Base-by-base conservation (phyloP, 1,140 invertebrate genomes). In the Leptinotarsa defecta region DNA sequence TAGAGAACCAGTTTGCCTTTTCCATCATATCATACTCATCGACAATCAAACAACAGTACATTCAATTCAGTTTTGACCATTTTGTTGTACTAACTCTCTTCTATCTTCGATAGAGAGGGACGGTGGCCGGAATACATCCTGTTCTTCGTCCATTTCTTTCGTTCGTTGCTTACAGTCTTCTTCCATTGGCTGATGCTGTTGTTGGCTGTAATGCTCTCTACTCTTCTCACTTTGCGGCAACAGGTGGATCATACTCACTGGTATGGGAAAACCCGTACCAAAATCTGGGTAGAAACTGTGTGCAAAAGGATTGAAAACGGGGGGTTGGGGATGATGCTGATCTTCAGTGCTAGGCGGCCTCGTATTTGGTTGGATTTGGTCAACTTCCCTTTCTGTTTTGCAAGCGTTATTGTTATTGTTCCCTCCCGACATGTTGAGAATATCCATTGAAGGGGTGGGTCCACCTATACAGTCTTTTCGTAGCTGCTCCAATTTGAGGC, bases 381-480 rank as follows among this genome's bases (percentile, higher is more conserved):
- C 83, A 13, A 80, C 70, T 73, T 83, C 82, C 64, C 79, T 68
- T 27, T 83, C 83, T 13, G 57, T 77, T 76, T 89, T 88, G 62
- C 88, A 87, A 62, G 87, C 83, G 80, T 91, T 91, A 81, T 92
- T 91, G 85, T 93, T 93, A 84, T 92, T 92, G 82, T 90, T 90
- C 24, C 89, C 87, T 2, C 91, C 89, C 77, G 92, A 91, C 82
- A 93, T 89, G 76, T 90, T 89, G 52, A 93, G 82, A 83, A 94
- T 93, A 5, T 92, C 89, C 62, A 87, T 91, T 78, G 83, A 88
- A 73, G 80, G 88, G 73, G 80, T 84, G 11, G 84, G 90, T 1
- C 91, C 91, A 68, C 92, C 93, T 80, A 94, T 94, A 86, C 94
- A 95, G 83, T 95, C 94, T 87, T 94, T 95, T 81, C 94, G 89